Base-by-base conservation (phyloP, 2,113 vertebrate species). In the Sylvilagus bachmani region DNA sequence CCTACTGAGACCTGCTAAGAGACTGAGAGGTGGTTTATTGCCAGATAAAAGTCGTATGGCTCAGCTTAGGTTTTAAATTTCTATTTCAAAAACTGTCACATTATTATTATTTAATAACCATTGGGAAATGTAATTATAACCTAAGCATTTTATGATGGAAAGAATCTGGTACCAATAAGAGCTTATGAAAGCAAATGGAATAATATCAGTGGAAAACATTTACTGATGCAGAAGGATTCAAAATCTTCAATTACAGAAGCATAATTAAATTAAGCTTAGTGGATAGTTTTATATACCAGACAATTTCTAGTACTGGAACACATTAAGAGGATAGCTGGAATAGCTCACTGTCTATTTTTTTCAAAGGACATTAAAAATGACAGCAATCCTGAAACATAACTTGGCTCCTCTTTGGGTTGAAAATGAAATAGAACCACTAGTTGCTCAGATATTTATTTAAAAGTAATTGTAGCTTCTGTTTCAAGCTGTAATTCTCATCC, bases 321-420 rank as follows among this genome's bases (percentile, higher is more conserved):
- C 38, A 94, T 89, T 95, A 96, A 75, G n/a, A 74, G 3, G 9
- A 86, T 88, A 79, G 29, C 75, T 94, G 66, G 69, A 94, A 87
- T 31, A 84, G 16, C 22, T 92, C 73, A 92, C 79, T 88, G 69
- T 61, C 78, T 90, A 49, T 75, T 91, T 97, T 62, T 95, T 90
- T 82, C 80, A 66, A 89, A 84, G 29, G 61, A 38, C 89, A 95
- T 94, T 96, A 94, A 92, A 97, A 91, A 49, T 96, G 87, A 97
- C 93, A 95, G 79, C 88, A 87, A 93, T 79, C 19, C 36, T 84
- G 55, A 96, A 96, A 82, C 11, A 78, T 7, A 92, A 58, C 17
- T 89, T 96, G 89, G n/a, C 24, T 97, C 21, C 53, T 84, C 21
- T 91, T 95, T 70, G 81, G 53, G 78, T 10, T 91, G 10, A 77